phyloP scores from a whole-genome alignment of 37 sponge, comb jelly and placozoan species.

The Spongilla lacustris region DNA sequence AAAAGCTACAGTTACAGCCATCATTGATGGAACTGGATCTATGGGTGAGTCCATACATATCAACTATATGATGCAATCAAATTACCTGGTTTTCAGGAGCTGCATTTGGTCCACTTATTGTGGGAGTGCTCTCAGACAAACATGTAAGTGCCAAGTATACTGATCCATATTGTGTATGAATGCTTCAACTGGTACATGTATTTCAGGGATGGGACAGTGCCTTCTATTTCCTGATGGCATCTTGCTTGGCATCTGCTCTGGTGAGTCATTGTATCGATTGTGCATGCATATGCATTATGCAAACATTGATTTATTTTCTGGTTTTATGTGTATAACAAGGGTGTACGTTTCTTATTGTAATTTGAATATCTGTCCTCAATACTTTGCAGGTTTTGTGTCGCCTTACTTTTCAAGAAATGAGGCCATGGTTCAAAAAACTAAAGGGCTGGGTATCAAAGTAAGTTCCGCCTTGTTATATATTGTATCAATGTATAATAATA shows the following conservation, averaged over 20 bases:
- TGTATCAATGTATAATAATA: no score
- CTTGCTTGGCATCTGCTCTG: constrained; percentile 55
- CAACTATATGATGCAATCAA: neutral
- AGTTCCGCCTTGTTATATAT: no score
- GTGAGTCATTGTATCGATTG: constrained; percentile 16
- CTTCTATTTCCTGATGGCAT: constrained; percentile 70
- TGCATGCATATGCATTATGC: no score
- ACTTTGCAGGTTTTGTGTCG: neutral
- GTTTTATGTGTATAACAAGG: no score
- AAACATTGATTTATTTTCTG: no score
- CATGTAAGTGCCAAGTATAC: neutral
- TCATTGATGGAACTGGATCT: constrained; percentile 74
- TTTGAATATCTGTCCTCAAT: neutral
- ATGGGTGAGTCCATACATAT: neutral
- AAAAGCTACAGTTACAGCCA: constrained; percentile 75
- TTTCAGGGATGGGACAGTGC: constrained; percentile 64
- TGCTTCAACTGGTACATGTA: no score
- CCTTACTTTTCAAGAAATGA: neutral
- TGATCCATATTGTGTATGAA: neutral
- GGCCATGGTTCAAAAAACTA: neutral
- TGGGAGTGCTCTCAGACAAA: constrained; percentile 42
- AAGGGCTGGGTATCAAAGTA: no score
- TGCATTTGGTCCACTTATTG: constrained; percentile 78
- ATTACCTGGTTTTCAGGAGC: constrained; percentile 36
- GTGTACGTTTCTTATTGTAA: no score